Conservation (phyloP, 2,113 vertebrate species). For the Paramisgurnus dabryanus region DNA sequence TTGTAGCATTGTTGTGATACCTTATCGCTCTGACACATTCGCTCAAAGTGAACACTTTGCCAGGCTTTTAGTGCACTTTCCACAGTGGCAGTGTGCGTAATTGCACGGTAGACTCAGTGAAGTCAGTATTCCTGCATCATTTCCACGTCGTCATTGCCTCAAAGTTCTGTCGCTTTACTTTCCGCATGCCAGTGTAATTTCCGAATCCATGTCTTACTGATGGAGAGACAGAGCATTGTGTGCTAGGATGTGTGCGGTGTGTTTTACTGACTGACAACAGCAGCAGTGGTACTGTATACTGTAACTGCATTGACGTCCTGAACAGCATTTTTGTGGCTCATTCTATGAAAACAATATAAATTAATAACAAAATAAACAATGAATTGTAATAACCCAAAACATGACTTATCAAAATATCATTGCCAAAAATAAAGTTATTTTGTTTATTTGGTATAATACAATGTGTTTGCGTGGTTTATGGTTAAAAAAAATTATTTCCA, state of each 20-base stretch:
- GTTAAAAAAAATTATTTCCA: too few relatives aligned
- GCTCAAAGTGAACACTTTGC: constrained; percentile 33
- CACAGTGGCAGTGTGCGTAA: constrained; percentile 49
- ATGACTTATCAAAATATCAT: too few relatives aligned
- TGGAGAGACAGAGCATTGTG: not conserved
- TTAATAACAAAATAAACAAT: too few relatives aligned
- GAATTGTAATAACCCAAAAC: too few relatives aligned
- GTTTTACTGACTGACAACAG: constrained; percentile 2
- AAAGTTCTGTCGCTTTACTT: constrained; percentile 32
- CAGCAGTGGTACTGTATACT: too few relatives aligned
- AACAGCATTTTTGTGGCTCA: too few relatives aligned
- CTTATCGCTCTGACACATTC: constrained; percentile 62
- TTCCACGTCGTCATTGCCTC: not conserved
- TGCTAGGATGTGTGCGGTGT: not conserved
- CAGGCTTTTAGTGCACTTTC: constrained; percentile 48
- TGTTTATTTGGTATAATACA: too few relatives aligned
- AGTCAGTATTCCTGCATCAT: constrained; percentile 18
- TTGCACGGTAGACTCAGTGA: constrained; percentile 26
- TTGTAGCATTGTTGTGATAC: constrained; percentile 49
- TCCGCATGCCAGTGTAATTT: constrained; percentile 7
- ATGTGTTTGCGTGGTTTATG: too few relatives aligned
- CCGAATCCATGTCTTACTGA: not conserved
- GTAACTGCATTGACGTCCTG: too few relatives aligned
- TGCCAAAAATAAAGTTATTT: too few relatives aligned
- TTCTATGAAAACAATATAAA: too few relatives aligned